phyloP scores from a whole-genome alignment of 2,888 invertebrate genomes.

The Sturmia bella region DNA sequence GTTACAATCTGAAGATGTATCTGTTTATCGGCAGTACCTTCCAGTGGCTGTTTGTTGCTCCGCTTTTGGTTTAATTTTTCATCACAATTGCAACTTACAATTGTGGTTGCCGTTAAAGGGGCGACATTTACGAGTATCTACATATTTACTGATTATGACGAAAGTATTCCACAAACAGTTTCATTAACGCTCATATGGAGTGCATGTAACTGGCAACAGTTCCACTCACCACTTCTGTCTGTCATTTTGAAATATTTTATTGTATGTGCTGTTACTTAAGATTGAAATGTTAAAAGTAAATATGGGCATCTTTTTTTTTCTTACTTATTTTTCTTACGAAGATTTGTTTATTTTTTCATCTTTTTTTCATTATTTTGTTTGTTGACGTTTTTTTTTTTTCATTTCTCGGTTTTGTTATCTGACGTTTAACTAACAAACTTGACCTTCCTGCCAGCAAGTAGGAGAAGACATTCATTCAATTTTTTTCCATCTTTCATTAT shows the following conservation, averaged over 20 bases:
- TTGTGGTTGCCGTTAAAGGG: constrained; percentile 60
- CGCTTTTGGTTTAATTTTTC: neutral
- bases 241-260: constrained; percentile 32
- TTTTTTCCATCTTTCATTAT: constrained; percentile 4
- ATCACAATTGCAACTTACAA: constrained; percentile 33
- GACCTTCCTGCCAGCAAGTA: constrained; percentile 60
- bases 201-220: neutral
- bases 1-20: neutral
- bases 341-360: constrained; percentile 9
- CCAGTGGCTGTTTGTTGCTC: neutral
- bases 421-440: constrained; percentile 66
- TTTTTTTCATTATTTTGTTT: constrained; percentile 18
- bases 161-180: constrained; percentile 17
- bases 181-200: constrained; percentile 13
- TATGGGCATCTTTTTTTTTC: constrained; percentile 51
- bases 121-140: too few relatives aligned
- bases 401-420: constrained; percentile 15
- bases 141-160: constrained; percentile 6
- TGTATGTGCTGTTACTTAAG: neutral
- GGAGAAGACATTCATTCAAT: constrained; percentile 22
- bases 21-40: neutral
- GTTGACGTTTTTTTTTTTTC: constrained; percentile 26
- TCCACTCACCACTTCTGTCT: neutral
- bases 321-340: constrained; percentile 8
- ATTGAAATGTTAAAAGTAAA: constrained; percentile 44